Base-by-base conservation (phyloP, 2,888 invertebrate species). In the Cistogaster globosa region DNA sequence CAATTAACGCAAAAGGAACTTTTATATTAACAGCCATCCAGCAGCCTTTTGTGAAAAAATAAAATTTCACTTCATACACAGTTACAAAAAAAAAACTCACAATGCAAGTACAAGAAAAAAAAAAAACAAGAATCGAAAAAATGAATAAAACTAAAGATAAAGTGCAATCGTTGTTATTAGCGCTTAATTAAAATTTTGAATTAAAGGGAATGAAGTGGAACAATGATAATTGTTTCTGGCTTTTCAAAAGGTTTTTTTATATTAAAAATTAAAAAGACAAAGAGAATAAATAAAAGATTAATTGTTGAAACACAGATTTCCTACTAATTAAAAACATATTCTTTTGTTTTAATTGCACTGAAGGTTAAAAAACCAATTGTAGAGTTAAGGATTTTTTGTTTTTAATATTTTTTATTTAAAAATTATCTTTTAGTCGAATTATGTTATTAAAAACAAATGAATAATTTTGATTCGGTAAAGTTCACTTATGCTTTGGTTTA, bases 151-250 rank as follows among this genome's bases (percentile, higher is more conserved):
- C 22, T 51, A 67, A 58, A 67, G 36, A 72, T 51, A 14, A 18
- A 26, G 53, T 45, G 55, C 14, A 63, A 55, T 45, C 58, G 26
- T 55, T 42, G 42, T 62, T 81, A 81, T 81, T 75, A 75, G 74
- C 67, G 53, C 68, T 75, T 68, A 81, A 75, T 74, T 75, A 68
- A 75, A 75, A 75, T 62, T 68, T 32, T 14, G 68, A 75, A 75
- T 75, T 68, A 36, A 62, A 68, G 55, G 74, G 74, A 81, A 62
- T 62, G 62, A 69, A 78, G 45, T 63, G 62, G 20, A 53, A 14
- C 51, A 38, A 18, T 45, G 1, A 18, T 11, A 18, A 18, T 51
- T 0, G 14, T 12, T 11, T 26, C 32, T 5, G 32, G 7, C 32
- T 36, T 2, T 55, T 55, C 20, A 20, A 7, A 42, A 62, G 6